Evolutionary conservation across 2,888 invertebrate genomes (phyloP).

Genomic region (Noctua comes): DNA sequence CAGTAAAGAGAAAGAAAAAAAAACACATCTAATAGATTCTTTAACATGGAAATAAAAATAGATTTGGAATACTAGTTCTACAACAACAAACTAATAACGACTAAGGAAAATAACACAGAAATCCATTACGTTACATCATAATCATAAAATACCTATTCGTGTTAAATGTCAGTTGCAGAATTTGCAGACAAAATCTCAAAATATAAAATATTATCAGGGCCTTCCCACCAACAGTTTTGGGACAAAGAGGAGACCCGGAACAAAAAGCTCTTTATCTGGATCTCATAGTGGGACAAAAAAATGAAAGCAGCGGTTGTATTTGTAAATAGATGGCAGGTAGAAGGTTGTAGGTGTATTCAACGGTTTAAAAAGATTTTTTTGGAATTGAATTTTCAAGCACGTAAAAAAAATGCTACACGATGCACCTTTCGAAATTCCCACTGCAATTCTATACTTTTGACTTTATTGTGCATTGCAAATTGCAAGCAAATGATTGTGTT

Average conservation of each 20-base stretch:
- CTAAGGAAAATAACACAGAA: slow-evolving; percentile 17
- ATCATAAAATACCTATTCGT: slow-evolving; percentile 12
- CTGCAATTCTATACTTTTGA: slow-evolving; percentile 64
- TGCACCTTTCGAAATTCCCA: slow-evolving; percentile 88
- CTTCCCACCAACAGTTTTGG: slow-evolving; percentile 65
- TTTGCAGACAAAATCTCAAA: slow-evolving; percentile 35
- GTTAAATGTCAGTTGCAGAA: slow-evolving; percentile 26
- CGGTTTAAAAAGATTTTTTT: slow-evolving; percentile 72
- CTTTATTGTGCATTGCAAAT: slow-evolving; percentile 39
- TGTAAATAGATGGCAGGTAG: slow-evolving; percentile 89
- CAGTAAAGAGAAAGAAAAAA: not conserved
- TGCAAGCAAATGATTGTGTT: slow-evolving; percentile 29
- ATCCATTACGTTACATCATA: not conserved
- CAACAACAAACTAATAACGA: not conserved
- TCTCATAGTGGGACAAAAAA: slow-evolving; percentile 79
- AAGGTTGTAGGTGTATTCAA: slow-evolving; percentile 88
- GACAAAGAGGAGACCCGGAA: slow-evolving; percentile 79
- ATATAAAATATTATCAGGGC: slow-evolving; percentile 40
- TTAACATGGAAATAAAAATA: not conserved
- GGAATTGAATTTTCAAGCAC: slow-evolving; percentile 65
- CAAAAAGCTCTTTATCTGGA: slow-evolving; percentile 83
- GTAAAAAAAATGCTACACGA: slow-evolving; percentile 72
- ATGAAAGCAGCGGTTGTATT: slow-evolving; percentile 83
- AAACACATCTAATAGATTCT: not conserved
- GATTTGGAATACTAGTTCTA: not conserved